phyloP scores from a whole-genome alignment of 2,888 invertebrate genomes.

The Cephus nigrinus region DNA sequence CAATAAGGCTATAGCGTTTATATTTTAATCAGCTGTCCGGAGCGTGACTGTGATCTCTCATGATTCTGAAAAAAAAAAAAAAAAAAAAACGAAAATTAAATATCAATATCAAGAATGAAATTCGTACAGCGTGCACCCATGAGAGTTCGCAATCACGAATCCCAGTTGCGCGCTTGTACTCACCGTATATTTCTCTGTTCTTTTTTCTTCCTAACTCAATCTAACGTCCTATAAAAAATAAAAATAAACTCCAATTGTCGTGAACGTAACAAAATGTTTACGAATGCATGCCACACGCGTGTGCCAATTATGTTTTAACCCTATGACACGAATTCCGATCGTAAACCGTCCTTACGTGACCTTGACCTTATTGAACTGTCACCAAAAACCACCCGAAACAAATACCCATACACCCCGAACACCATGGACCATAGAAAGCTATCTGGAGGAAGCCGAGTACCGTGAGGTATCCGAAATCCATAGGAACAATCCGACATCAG shows the following conservation, averaged over 20 bases:
- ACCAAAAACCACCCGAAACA: neutral
- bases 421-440: constrained; percentile 28
- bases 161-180: constrained; percentile 51
- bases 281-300: neutral
- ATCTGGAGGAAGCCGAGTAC: constrained; percentile 33
- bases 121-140: constrained; percentile 10
- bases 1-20: constrained; percentile 21
- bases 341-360: neutral
- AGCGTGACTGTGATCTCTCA: constrained; percentile 37
- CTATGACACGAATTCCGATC: neutral
- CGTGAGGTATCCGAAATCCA: constrained; percentile 29
- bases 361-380: neutral
- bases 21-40: constrained; percentile 38
- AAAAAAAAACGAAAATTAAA: neutral
- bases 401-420: neutral
- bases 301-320: neutral
- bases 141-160: constrained; percentile 33
- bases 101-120: neutral
- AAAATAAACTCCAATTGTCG: neutral
- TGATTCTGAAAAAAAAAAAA: constrained; percentile 5
- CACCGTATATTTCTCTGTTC: constrained; percentile 54
- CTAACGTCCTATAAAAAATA: constrained; percentile 20
- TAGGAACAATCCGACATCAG: constrained; percentile 27
- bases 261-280: neutral
- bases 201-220: constrained; percentile 52